A percentile compares a stretch with the other conserved stretches of the same genome.
Conservation (phyloP, 2,797 vertebrate genomes). For the Peromyscus eremicus region DNA sequence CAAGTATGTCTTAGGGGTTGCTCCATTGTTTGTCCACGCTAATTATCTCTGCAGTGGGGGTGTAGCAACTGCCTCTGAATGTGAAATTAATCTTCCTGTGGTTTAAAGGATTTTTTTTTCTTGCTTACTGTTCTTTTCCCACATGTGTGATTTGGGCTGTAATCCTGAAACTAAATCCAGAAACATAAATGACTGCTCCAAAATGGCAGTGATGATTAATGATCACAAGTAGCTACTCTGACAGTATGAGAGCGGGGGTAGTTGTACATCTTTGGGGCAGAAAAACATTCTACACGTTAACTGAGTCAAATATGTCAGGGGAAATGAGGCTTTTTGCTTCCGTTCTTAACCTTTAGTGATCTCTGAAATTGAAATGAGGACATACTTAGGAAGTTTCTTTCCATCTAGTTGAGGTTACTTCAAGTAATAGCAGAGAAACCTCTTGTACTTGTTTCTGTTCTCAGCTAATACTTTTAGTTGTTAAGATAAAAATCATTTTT, state of each 20-base stretch:
- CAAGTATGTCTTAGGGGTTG: neutral
- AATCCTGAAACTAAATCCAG: slow-evolving; percentile 40
- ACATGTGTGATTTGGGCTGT: slow-evolving; percentile 7
- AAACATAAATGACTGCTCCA: slow-evolving; percentile 50
- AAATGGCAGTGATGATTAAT: slow-evolving; percentile 36
- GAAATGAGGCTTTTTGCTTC: neutral
- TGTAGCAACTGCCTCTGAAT: slow-evolving; percentile 66
- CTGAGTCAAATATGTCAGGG: neutral
- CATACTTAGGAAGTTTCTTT: neutral
- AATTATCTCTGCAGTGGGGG: slow-evolving; percentile 78
- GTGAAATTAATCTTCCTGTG: slow-evolving; percentile 58
- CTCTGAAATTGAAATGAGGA: slow-evolving; percentile 25
- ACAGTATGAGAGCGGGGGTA: neutral
- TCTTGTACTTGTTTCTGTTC: neutral
- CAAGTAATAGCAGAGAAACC: neutral
- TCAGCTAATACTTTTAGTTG: neutral
- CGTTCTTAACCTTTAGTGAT: neutral
- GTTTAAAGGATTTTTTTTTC: slow-evolving; percentile 46
- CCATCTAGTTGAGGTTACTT: slow-evolving; percentile 3
- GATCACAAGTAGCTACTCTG: slow-evolving; percentile 35
- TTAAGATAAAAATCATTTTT: slow-evolving; percentile 15
- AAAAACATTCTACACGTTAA: neutral
- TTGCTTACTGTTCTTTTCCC: slow-evolving; percentile 43
- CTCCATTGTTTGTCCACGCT: slow-evolving; percentile 67
- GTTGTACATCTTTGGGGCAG: neutral